Conservation (phyloP, 1,140 invertebrate genomes). For the Ceratitis capitata region DNA sequence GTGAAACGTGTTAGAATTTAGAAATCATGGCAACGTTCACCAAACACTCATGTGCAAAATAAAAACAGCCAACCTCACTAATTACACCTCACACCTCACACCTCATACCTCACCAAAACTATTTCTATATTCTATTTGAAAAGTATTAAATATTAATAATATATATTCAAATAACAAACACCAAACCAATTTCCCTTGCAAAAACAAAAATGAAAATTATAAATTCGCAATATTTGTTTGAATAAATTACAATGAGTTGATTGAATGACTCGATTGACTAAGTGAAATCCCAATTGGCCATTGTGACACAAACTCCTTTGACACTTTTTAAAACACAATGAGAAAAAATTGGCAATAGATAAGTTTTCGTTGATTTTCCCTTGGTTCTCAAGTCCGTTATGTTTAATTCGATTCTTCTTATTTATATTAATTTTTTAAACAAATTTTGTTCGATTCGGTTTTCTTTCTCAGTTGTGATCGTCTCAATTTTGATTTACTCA, state of each 20-base stretch:
- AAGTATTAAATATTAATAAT: conserved; percentile 22
- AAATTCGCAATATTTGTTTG: not conserved
- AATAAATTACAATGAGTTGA: not conserved
- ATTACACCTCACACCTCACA: too few relatives aligned
- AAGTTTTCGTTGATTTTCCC: conserved; percentile 43
- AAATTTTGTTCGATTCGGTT: not conserved
- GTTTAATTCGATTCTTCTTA: not conserved
- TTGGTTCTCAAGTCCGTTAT: conserved; percentile 28
- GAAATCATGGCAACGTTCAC: not conserved
- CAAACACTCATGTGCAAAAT: not conserved
- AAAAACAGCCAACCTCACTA: too few relatives aligned
- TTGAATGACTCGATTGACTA: not conserved
- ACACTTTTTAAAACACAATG: conserved; percentile 55
- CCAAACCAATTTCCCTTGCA: not conserved
- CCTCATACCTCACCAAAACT: not conserved
- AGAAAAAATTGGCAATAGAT: conserved; percentile 66
- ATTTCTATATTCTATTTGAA: not conserved
- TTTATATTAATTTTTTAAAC: not conserved
- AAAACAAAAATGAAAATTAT: conserved; percentile 9
- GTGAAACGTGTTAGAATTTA: too few relatives aligned
- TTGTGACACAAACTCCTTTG: conserved; percentile 9
- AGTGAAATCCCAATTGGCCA: too few relatives aligned
- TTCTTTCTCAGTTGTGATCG: not conserved
- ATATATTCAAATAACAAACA: conserved; percentile 23
- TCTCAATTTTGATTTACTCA: not conserved